Conservation (phyloP, 2,888 invertebrate genomes). For the Eustalomyia histrio region DNA sequence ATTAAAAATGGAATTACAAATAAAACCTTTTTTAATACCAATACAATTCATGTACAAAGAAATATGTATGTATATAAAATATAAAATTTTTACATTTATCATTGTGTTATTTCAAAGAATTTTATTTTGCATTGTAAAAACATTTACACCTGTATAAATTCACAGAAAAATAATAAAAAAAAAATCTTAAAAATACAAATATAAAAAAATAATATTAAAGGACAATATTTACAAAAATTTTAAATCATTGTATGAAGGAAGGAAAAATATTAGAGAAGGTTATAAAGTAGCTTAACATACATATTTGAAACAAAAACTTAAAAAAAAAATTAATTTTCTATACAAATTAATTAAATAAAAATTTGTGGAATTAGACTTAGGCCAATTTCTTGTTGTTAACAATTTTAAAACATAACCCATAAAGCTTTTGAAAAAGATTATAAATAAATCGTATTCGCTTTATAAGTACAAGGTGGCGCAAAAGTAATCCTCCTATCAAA, state of each 20-base stretch:
- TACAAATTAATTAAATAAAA: too few species aligned
- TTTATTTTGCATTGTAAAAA: conserved; percentile 54
- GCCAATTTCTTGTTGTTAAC: too few species aligned
- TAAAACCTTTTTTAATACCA: not conserved
- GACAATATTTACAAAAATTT: not conserved
- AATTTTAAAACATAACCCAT: too few species aligned
- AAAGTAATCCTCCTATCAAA: too few species aligned
- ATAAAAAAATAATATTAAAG: not conserved
- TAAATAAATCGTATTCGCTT: too few species aligned
- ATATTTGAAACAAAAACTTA: too few species aligned
- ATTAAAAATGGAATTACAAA: not conserved
- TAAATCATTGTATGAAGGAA: not conserved
- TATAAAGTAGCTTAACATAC: not conserved
- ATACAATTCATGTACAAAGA: not conserved
- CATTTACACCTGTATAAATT: conserved; percentile 54
- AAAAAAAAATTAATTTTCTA: too few species aligned
- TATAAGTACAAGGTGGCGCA: too few species aligned
- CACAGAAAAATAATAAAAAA: conserved; percentile 36
- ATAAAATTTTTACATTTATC: conserved; percentile 20
- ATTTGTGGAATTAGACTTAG: too few species aligned
- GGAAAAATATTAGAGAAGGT: not conserved
- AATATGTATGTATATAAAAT: not conserved
- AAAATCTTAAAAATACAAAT: not conserved
- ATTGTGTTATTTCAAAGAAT: conserved; percentile 46
- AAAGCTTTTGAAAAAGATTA: too few species aligned